Evolutionary conservation across 2,888 invertebrate genomes (phyloP).

Genomic region (Drosophila anceps): DNA sequence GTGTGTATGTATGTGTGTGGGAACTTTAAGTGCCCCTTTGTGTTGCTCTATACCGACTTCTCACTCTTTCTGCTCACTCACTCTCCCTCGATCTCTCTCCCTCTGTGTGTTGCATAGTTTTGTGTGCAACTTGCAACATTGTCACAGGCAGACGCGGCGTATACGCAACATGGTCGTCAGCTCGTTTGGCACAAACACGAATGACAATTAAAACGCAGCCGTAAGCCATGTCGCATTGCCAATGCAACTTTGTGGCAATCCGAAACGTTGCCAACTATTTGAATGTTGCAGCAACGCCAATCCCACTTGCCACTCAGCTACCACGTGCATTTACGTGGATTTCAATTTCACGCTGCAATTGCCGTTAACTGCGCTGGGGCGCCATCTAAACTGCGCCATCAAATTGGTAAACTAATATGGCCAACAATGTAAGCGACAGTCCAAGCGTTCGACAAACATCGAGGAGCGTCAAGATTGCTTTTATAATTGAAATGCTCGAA

Average conservation of each 20-base stretch:
- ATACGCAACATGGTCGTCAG: slow-evolving; percentile 56
- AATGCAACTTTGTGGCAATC: slow-evolving; percentile 52
- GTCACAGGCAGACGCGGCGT: slow-evolving; percentile 40
- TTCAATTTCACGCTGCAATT: slow-evolving; percentile 41
- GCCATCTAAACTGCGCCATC: slow-evolving; percentile 22
- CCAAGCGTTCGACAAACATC: slow-evolving; percentile 33
- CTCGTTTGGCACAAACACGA: slow-evolving; percentile 49
- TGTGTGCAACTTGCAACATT: slow-evolving; percentile 40
- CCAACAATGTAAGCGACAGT: slow-evolving; percentile 27
- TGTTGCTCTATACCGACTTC: slow-evolving; percentile 44
- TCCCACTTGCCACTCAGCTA: not conserved
- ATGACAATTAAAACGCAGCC: slow-evolving; percentile 64
- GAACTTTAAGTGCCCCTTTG: slow-evolving; percentile 76
- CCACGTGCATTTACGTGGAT: slow-evolving; percentile 28
- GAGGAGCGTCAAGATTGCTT: slow-evolving; percentile 55
- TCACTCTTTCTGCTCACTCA: not conserved
- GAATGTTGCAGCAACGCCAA: not conserved
- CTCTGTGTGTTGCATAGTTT: slow-evolving; percentile 19
- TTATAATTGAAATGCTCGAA: slow-evolving; percentile 74
- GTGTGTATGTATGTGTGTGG: slow-evolving; percentile 25
- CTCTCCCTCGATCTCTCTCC: not conserved
- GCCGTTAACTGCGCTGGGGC: slow-evolving; percentile 5
- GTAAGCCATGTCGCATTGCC: slow-evolving; percentile 43
- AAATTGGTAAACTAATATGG: slow-evolving; percentile 63
- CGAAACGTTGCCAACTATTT: slow-evolving; percentile 42